Evolutionary conservation across 2,797 vertebrate species (phyloP).

Genomic region (Argentina silus): DNA sequence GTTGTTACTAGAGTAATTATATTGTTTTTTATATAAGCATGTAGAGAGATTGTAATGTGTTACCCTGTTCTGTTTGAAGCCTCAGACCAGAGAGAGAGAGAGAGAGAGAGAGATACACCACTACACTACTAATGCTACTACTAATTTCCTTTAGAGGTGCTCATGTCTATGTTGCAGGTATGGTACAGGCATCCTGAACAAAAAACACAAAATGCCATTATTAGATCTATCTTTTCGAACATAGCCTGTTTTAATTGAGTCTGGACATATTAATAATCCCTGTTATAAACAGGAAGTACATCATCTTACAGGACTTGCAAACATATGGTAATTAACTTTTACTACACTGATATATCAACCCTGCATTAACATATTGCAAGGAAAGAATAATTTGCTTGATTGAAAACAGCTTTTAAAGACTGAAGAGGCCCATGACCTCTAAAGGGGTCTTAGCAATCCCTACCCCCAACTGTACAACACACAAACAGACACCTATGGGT

Average conservation of each 20-base stretch:
- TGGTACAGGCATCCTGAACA: background rate
- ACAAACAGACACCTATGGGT: constrained; percentile 32
- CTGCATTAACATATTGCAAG: constrained; percentile 94
- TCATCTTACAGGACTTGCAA: constrained; percentile 93
- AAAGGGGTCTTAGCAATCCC: constrained; percentile 52
- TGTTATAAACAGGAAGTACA: constrained; percentile 95
- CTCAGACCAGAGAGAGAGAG: too few species aligned
- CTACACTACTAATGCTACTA: too few species aligned
- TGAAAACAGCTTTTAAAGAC: constrained; percentile 91
- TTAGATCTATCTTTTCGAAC: constrained; percentile 87
- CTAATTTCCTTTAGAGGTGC: background rate
- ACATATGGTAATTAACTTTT: constrained; percentile 98
- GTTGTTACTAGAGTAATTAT: too few species aligned
- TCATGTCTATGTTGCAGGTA: background rate
- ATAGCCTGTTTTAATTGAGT: constrained; percentile 89
- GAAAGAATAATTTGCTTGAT: constrained; percentile 95
- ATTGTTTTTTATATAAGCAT: too few species aligned
- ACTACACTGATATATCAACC: constrained; percentile 92
- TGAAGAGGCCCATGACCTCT: constrained; percentile 52
- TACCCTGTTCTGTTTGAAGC: too few species aligned
- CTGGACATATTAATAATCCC: constrained; percentile 95
- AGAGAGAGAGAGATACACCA: too few species aligned
- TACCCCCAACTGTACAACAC: constrained; percentile 46
- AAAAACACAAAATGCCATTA: constrained; percentile 74
- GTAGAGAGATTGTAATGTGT: too few species aligned